phyloP scores from a whole-genome alignment of 2,888 invertebrate genomes.

The Pollenia amentaria region DNA sequence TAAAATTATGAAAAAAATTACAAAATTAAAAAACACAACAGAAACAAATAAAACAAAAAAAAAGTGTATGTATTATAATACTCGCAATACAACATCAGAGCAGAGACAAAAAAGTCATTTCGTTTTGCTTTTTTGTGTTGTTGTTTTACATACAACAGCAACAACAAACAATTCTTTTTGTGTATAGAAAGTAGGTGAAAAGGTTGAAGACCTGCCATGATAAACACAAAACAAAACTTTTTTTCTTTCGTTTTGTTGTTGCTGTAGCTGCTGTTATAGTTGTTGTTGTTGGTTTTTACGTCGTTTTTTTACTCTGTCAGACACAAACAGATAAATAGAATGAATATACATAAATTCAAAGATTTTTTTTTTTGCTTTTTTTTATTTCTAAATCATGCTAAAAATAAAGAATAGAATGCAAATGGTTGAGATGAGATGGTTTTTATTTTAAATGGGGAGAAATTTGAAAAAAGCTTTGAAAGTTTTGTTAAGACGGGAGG shows the following conservation, averaged over 20 bases:
- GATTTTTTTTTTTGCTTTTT: conserved; percentile 4
- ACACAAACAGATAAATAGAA: conserved; percentile 68
- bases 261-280: conserved; percentile 38
- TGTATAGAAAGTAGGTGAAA: conserved; percentile 82
- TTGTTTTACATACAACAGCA: conserved; percentile 38
- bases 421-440: conserved; percentile 5
- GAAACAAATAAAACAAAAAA: not conserved
- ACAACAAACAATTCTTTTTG: conserved; percentile 15
- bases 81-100: not conserved
- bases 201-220: conserved; percentile 79
- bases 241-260: conserved; percentile 52
- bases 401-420: conserved; percentile 55
- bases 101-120: conserved; percentile 46
- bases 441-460: not conserved
- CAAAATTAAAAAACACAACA: not conserved
- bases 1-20: no score
- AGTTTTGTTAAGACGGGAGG: not conserved
- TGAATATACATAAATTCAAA: conserved; percentile 1
- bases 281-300: conserved; percentile 43
- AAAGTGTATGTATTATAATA: not conserved
- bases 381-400: conserved; percentile 53
- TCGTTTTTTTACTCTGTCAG: conserved; percentile 46
- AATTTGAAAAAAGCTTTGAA: conserved; percentile 7
- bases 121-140: conserved; percentile 48
- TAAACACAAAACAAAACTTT: conserved; percentile 71